Percentiles rank a stretch among this genome's conserved stretches.
Conservation (phyloP, 2,113 vertebrate genomes). For the Tupaia tana region DNA sequence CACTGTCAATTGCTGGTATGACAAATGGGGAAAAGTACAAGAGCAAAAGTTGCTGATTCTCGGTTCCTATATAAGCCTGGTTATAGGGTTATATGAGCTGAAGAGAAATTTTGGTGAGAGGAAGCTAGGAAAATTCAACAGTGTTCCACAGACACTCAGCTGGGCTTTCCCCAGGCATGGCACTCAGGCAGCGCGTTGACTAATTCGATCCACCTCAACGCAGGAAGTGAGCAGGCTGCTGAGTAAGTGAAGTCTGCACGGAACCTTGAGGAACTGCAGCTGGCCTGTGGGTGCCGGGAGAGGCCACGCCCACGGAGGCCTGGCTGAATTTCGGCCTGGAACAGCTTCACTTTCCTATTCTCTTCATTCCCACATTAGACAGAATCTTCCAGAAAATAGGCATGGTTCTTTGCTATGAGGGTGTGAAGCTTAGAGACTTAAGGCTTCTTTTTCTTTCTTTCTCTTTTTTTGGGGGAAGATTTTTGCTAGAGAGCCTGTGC, state of each 20-base stretch:
- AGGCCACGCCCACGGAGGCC: background rate
- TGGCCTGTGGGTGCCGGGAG: background rate
- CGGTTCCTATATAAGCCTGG: background rate
- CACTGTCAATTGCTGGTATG: background rate
- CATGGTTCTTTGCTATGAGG: background rate
- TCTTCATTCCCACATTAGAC: background rate
- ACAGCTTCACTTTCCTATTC: background rate
- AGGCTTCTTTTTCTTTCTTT: background rate
- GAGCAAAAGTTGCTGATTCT: background rate
- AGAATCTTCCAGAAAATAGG: background rate
- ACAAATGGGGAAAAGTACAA: background rate
- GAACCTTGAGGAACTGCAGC: background rate
- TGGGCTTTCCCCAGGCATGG: constrained; percentile 66
- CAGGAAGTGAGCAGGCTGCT: constrained; percentile 68
- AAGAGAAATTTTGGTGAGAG: constrained; percentile 53
- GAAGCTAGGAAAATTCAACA: constrained; percentile 48
- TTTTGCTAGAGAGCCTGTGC: no score
- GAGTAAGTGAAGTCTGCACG: constrained; percentile 56
- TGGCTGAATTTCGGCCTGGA: background rate
- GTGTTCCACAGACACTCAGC: background rate
- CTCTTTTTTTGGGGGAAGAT: no score
- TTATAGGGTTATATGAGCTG: background rate
- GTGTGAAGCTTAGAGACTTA: background rate
- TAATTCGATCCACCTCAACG: constrained; percentile 58
- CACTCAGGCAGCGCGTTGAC: constrained; percentile 27